A percentile compares a stretch with the other conserved stretches of the same genome.
phyloP scores from a whole-genome alignment of 2,113 vertebrate species.

The Poicephalus meyeri region DNA sequence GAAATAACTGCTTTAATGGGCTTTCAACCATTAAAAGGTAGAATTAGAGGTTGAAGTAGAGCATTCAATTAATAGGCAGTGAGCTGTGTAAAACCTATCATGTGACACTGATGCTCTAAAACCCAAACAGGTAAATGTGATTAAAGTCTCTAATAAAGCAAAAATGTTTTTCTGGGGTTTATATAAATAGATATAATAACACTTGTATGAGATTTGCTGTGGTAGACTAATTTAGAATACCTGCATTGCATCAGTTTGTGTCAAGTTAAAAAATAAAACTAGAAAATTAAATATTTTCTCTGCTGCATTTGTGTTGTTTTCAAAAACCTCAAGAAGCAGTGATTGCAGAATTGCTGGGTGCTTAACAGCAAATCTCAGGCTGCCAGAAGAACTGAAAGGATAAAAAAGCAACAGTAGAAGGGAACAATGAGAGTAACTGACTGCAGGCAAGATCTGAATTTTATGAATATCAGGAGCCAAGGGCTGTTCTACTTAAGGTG shows the following conservation, averaged over 20 bases:
- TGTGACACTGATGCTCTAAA: not conserved
- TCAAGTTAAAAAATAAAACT: not conserved
- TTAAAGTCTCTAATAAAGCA: not conserved
- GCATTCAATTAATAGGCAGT: conserved; percentile 47
- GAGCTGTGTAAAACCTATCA: conserved; percentile 3
- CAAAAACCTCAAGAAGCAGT: not conserved
- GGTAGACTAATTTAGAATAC: not conserved
- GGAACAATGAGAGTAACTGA: not conserved
- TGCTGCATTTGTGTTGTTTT: not conserved
- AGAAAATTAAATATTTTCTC: not conserved
- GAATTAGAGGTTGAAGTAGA: conserved; percentile 27
- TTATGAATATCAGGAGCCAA: conserved; percentile 34
- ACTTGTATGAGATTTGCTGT: not conserved
- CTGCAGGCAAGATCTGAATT: conserved; percentile 34
- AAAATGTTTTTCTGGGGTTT: not conserved
- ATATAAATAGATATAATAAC: not conserved
- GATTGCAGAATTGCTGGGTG: conserved; percentile 3
- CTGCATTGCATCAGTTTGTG: not conserved
- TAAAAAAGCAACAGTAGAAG: not conserved
- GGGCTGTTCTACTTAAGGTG: conserved; percentile 14
- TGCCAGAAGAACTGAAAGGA: conserved; percentile 17
- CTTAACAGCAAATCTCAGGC: not conserved
- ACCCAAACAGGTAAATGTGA: not conserved
- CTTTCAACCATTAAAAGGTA: conserved; percentile 8
- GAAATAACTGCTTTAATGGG: conserved; percentile 24